Base-by-base conservation (phyloP, 2,888 invertebrate species). In the Griposia aprilina region DNA sequence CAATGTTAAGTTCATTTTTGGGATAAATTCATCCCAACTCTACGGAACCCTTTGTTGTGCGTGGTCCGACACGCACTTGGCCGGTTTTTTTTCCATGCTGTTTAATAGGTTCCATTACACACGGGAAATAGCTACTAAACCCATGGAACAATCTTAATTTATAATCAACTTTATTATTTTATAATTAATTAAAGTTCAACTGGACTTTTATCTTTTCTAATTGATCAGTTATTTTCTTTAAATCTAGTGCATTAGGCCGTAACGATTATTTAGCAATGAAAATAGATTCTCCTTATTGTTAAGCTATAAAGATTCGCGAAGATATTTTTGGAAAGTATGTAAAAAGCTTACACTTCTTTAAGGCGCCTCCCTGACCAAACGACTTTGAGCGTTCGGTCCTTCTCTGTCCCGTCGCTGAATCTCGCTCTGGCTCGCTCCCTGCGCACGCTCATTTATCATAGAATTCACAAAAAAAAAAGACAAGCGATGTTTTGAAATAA, bases 101-200 rank as follows among this genome's bases (percentile, higher is more conserved):
- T 59, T 71, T 79, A 48, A 55, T 62, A 36, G n/a, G 48, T 55
- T 80, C 8, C 41, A 67, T 74, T 65, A 45, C 15, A 41, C 10
- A 67, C 52, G 13, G 66, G 52, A 74, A 67, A 52, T 55, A 6
- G 30, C n/a, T 20, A 45, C 7, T 55, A 23, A 55, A 80, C 8
- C 8, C 6, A 13, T 17, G 6, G 17, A 57, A 3, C n/a, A 15
- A n/a, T 5, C 41, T 55, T 72, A 59, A 57, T 63, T 77, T 57
- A n/a, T 48, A 30, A 2, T 26, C 4, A 8, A 69, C 30, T 50
- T 65, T 11, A 77, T 69, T 78, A 50, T 55, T 10, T 23, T 20
- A 63, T 26, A 15, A 8, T 20, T 23, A 36, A 48, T 48, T 36
- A 55, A 50, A 50, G 26, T 23, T 26, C 13, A 52, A 13, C 23